Evolutionary conservation across 2,113 vertebrate genomes (phyloP).

Genomic region (Heteronetta atricapilla): DNA sequence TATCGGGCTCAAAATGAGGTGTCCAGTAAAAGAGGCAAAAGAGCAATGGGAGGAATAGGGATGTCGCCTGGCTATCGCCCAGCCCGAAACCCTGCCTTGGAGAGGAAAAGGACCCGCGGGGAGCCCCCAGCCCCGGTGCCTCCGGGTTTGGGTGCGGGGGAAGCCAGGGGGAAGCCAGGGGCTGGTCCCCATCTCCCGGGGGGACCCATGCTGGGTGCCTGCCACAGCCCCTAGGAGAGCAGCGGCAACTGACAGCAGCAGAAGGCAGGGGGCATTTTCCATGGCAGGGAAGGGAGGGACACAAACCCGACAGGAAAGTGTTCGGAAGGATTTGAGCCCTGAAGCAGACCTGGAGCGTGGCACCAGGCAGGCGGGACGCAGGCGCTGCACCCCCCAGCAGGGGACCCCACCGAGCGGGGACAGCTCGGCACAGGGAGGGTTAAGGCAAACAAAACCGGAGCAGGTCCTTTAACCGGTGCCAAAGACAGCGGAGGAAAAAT

Average conservation of each 20-base stretch:
- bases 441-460: background rate
- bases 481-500: conserved; percentile 48
- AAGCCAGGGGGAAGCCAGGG: background rate
- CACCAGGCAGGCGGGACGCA: background rate
- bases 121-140: accelerated
- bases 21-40: background rate
- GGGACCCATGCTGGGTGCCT: background rate
- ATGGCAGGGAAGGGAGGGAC: background rate
- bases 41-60: background rate
- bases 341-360: background rate
- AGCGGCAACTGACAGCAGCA: background rate
- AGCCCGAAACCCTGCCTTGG: background rate
- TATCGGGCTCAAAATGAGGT: background rate
- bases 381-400: background rate
- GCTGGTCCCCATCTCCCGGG: background rate
- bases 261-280: background rate
- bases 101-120: background rate
- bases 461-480: background rate
- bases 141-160: accelerated
- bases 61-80: background rate
- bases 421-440: background rate
- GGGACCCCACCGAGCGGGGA: accelerated
- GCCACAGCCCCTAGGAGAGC: background rate
- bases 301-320: accelerated
- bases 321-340: background rate